Evolutionary conservation across 2,888 invertebrate genomes (phyloP).

Genomic region (Adela reaumurella): DNA sequence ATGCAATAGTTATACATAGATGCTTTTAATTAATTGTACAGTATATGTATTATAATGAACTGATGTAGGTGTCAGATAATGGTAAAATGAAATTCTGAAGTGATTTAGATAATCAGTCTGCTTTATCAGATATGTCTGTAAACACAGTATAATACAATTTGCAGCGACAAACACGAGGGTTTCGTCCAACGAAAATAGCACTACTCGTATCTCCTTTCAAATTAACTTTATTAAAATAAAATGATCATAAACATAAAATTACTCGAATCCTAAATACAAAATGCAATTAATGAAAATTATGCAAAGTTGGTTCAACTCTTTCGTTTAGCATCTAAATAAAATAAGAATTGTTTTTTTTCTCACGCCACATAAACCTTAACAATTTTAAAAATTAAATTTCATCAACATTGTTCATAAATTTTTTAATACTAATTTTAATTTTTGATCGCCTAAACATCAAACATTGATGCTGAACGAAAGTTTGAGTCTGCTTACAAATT

Average conservation of each 20-base stretch:
- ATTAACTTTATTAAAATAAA: conserved; percentile 51
- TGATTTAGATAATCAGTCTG: conserved; percentile 45
- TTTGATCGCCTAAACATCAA: conserved; percentile 52
- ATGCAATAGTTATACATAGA: too few relatives aligned
- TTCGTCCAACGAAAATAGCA: conserved; percentile 55
- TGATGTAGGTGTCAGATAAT: too few relatives aligned
- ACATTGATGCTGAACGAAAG: conserved; percentile 45
- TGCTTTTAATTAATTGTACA: too few relatives aligned
- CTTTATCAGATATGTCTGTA: conserved; percentile 59
- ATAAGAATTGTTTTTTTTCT: conserved; percentile 28
- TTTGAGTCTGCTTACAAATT: conserved; percentile 19
- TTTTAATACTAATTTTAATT: conserved; percentile 34
- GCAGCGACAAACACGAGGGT: conserved; percentile 51
- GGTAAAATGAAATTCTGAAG: not conserved
- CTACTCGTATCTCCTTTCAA: conserved; percentile 54
- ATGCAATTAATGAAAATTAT: too few relatives aligned
- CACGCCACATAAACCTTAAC: conserved; percentile 46
- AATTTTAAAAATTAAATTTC: conserved; percentile 51
- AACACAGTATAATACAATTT: conserved; percentile 53
- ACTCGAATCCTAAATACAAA: too few relatives aligned
- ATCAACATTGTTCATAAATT: conserved; percentile 47
- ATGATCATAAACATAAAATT: conserved; percentile 44
- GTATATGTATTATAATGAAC: too few relatives aligned
- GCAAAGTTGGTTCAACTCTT: conserved; percentile 44
- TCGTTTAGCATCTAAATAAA: conserved; percentile 43